Evolutionary conservation across 92 coral and sea anemone species (phyloP), one percentile per base, ranked within the genome.

Genomic region (Virgularia gustaviana): DNA sequence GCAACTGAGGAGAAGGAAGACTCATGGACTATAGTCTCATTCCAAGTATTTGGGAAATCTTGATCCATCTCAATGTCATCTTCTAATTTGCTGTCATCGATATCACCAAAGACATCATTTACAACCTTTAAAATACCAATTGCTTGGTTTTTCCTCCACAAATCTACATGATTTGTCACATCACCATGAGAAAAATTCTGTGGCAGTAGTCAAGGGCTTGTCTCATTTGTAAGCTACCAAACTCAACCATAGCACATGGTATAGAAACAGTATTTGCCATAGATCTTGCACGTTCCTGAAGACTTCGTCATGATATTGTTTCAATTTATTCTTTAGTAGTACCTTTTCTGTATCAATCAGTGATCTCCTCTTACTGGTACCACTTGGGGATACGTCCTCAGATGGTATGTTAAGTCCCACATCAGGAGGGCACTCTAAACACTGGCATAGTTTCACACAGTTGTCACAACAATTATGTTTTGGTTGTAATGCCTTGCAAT

Each of bases 61-160:
- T 57, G 19, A 57, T 57, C 64, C 64, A 57, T 27, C 18, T 57
- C 64, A 57, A 30, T 30, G 18, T 25, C 13, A 12, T 57, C 64
- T 57, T 57, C 64, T 30, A 57, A 57, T 57, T 57, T 18, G 18
- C 64, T 31, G 1, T 57, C 64, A 20, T 57, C 64, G 18, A 57
- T 57, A 24, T 57, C 64, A 57, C 64, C 64, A 57, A 57, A 57
- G 36, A 57, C 64, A 57, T 57, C 64, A 30, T 57, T 57, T 3
- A 57, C 20, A 0, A 20, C 35, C 15, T 57, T 56, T 56, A 56
- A 25, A 24, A 56, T 25, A 24, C 63, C 63, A 10, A 56, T 56
- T 56, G 33, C 63, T 4, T 56, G 63, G 33, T 18, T 6, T 57
- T 57, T 54, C 30, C 61, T 54, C 61, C 61, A 54, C 4, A 24